Conservation (phyloP, 2,113 vertebrate genomes). For the Aythya baeri region DNA sequence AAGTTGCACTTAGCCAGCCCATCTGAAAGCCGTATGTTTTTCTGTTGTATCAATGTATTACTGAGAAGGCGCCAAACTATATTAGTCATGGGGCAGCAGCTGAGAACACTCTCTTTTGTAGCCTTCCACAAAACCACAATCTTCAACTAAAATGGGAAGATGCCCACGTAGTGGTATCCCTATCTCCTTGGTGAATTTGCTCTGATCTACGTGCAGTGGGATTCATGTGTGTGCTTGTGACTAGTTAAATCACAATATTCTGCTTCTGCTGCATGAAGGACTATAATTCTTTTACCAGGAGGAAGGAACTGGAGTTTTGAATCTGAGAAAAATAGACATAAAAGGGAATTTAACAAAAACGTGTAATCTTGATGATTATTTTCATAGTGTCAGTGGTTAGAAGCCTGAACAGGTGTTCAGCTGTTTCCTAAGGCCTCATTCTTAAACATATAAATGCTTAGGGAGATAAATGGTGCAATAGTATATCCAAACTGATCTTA, state of each 20-base stretch:
- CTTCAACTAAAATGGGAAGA: background rate
- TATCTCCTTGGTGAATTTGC: background rate
- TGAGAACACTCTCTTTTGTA: background rate
- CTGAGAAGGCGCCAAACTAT: background rate
- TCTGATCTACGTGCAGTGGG: background rate
- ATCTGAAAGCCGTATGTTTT: background rate
- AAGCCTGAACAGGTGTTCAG: background rate
- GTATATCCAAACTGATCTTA: background rate
- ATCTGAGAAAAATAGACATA: background rate
- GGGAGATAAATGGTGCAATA: background rate
- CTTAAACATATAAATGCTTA: background rate
- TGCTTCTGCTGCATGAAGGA: background rate
- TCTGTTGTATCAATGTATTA: background rate
- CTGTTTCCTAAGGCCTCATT: background rate
- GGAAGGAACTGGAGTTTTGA: background rate
- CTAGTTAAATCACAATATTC: background rate
- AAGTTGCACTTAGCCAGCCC: background rate
- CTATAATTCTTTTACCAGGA: background rate
- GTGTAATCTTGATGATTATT: background rate
- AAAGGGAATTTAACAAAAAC: background rate
- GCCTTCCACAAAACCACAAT: background rate
- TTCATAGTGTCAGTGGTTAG: background rate
- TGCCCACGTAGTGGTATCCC: background rate
- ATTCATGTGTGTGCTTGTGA: background rate
- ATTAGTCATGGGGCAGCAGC: background rate